Base-by-base conservation (phyloP, 2,797 vertebrate genomes). In the Lagocephalus sceleratus region DNA sequence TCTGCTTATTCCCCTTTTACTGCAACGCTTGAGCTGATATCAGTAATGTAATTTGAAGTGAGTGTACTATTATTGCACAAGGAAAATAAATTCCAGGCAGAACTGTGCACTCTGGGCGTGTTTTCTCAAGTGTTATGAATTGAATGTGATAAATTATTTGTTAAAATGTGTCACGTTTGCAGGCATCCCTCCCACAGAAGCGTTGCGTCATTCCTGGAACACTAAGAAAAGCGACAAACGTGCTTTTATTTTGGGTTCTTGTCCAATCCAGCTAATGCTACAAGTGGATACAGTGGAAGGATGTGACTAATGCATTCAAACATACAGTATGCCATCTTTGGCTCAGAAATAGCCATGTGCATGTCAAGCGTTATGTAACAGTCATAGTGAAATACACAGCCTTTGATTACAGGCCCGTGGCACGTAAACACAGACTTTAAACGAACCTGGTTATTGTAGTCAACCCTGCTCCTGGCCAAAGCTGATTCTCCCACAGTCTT, bases 341-440 rank as follows among this genome's bases (percentile, higher is more conserved):
- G 32, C 14, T 35, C 32, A 35, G 32, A 47, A 47, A 48, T 42
- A 14, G 2, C n/a, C 23, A 26, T 2, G 14, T 20, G 12, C 22
- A 9, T 5, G 20, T 3, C 8, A 21, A 16, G 17, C 7, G 14
- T 38, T 51, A 6, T 42, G 25, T 38, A 55, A 60, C 12, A 43
- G 22, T 22, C 26, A 29, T 20, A 50, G 38, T 19, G 20, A 26
- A 19, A 38, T 40, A 26, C 32, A 35, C 32, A 35, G 32, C 43
- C 59, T 57, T 10, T 57, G 7, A 59, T 64, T 65, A 23, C 32
- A 61, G 47, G 57, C 44, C 17, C 12, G 5, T 42, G 49, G 12
- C 51, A 48, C 39, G 26, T 50, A 39, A 60, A 53, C 16, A 21
- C 12, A 44, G 39, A 20, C 53, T 57, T 61, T 20, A 60, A 1